phyloP scores from a whole-genome alignment of 2,888 invertebrate genomes.

The Ceramica pisi region DNA sequence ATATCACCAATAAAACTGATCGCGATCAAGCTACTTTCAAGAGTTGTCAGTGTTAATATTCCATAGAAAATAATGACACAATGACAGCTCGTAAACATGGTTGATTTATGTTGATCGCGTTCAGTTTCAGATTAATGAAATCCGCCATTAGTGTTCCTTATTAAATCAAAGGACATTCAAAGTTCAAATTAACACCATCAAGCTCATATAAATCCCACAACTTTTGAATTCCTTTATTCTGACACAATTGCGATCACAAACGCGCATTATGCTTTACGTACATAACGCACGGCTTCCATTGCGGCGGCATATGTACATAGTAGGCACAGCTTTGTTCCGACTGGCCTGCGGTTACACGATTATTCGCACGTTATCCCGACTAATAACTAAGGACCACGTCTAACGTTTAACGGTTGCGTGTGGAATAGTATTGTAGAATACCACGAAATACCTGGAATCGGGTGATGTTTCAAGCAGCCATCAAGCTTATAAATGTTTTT shows the following conservation, averaged over 20 bases:
- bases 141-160: too few relatives aligned
- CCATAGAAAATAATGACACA: too few relatives aligned
- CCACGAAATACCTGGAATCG: not conserved
- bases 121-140: too few relatives aligned
- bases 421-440: not conserved
- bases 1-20: too few relatives aligned
- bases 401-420: not conserved
- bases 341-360: conserved; percentile 30
- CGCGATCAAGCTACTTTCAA: too few relatives aligned
- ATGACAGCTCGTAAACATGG: too few relatives aligned
- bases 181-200: not conserved
- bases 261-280: not conserved
- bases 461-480: not conserved
- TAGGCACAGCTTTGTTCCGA: conserved; percentile 32
- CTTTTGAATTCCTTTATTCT: too few relatives aligned
- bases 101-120: too few relatives aligned
- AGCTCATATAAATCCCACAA: not conserved
- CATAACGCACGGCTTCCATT: not conserved
- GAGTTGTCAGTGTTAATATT: too few relatives aligned
- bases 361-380: conserved; percentile 9
- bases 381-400: conserved; percentile 25
- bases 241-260: not conserved
- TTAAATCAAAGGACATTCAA: not conserved
- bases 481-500: not conserved
- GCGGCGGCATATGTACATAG: conserved; percentile 5